Conservation (phyloP, 2,797 vertebrate genomes). For the Tapera naevia region DNA sequence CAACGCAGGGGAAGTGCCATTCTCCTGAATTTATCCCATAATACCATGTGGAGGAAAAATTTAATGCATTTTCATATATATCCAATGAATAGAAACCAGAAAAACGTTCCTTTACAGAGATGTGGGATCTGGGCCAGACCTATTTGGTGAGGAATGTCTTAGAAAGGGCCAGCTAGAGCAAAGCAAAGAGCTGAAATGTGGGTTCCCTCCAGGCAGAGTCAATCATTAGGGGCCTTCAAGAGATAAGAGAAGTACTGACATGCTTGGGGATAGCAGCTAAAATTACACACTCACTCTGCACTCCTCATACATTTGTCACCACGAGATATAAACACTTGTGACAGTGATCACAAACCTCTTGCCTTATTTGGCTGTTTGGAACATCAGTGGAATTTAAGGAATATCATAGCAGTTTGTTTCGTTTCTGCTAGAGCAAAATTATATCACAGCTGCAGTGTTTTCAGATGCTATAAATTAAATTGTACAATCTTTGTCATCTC, state of each 20-base stretch:
- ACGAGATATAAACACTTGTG: conserved; percentile 65
- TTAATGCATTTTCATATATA: background rate
- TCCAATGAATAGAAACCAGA: background rate
- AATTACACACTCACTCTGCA: conserved; percentile 41
- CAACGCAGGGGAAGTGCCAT: background rate
- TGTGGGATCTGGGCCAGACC: background rate
- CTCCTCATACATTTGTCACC: conserved; percentile 58
- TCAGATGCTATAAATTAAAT: conserved; percentile 57
- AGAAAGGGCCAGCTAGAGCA: background rate
- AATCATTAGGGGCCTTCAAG: background rate
- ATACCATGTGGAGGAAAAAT: background rate
- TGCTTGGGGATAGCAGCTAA: conserved; percentile 37
- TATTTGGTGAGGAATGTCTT: background rate
- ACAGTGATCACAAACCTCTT: conserved; percentile 61
- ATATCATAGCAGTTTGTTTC: conserved; percentile 12
- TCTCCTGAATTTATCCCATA: background rate
- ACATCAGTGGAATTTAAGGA: conserved; percentile 35
- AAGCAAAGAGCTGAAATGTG: background rate
- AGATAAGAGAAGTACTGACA: conserved; percentile 55
- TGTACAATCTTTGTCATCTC: background rate
- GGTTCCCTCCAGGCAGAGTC: background rate
- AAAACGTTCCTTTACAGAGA: background rate
- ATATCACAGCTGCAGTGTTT: background rate
- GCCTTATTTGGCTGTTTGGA: conserved; percentile 52
- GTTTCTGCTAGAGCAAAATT: conserved; percentile 39